Evolutionary conservation across 2,888 invertebrate species (phyloP).

Genomic region (Stictocephala bisonia): DNA sequence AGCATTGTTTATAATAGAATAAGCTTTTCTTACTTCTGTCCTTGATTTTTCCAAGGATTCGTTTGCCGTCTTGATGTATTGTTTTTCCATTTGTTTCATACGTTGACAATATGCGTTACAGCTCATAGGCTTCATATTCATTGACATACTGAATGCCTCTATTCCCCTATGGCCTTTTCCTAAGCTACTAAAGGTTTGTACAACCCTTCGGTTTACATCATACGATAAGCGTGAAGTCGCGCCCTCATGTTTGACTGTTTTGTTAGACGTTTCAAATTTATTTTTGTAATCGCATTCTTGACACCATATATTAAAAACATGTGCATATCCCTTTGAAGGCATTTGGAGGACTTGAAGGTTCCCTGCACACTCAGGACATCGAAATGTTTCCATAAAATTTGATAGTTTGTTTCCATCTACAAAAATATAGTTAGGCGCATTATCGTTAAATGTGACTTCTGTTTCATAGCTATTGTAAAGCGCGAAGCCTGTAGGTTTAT

Average conservation of each 20-base stretch:
- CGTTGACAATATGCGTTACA: not conserved
- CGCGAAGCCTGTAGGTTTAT: conserved; percentile 15
- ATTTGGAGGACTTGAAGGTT: not conserved
- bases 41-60: no score
- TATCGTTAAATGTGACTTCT: not conserved
- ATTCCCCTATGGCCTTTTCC: conserved; percentile 16
- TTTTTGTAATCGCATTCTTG: conserved; percentile 5
- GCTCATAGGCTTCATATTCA: conserved; percentile 15
- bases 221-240: not conserved
- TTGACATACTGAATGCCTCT: not conserved
- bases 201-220: conserved; percentile 3
- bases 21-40: no score
- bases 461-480: conserved; percentile 4
- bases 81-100: not conserved
- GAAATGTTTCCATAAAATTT: not conserved
- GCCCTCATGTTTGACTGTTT: not conserved
- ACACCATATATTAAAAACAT: conserved; percentile 6
- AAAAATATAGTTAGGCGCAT: conserved; percentile 2
- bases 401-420: conserved; percentile 1
- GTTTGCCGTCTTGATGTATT: not conserved
- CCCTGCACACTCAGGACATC: conserved; percentile 11
- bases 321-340: conserved; percentile 18
- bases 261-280: not conserved
- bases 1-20: no score
- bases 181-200: not conserved